phyloP scores from a whole-genome alignment of 2,888 invertebrate species.

The Amorpha juglandis region DNA sequence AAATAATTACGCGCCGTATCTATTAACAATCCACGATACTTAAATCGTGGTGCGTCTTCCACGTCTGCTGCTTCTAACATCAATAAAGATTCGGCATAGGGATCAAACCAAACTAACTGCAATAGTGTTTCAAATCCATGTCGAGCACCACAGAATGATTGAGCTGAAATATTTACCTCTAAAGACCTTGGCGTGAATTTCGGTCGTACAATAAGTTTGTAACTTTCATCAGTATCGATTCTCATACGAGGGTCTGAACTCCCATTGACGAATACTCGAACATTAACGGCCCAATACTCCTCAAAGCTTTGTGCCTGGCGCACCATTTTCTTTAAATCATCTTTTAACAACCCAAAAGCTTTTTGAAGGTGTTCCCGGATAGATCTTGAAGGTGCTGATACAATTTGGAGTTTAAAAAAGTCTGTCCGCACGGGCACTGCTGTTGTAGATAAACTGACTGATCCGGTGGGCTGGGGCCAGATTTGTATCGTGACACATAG shows the following conservation, averaged over 20 bases:
- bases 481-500: slow-evolving; percentile 88
- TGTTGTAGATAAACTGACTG: slow-evolving; percentile 85
- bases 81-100: slow-evolving; percentile 82
- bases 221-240: slow-evolving; percentile 89
- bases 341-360: slow-evolving; percentile 75
- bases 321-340: slow-evolving; percentile 73
- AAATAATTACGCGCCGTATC: slow-evolving; percentile 96
- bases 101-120: slow-evolving; percentile 91
- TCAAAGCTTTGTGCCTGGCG: slow-evolving; percentile 55
- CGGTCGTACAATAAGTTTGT: slow-evolving; percentile 84
- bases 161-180: slow-evolving; percentile 84
- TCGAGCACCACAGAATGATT: slow-evolving; percentile 89
- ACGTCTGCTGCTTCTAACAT: slow-evolving; percentile 86
- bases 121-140: slow-evolving; percentile 90
- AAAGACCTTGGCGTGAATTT: slow-evolving; percentile 52
- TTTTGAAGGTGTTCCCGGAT: slow-evolving; percentile 65
- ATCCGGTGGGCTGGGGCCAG: slow-evolving; percentile 91
- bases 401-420: slow-evolving; percentile 74
- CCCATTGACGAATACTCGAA: slow-evolving; percentile 74
- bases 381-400: slow-evolving; percentile 56
- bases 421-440: slow-evolving; percentile 85
- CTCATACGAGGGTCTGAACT: slow-evolving; percentile 81
- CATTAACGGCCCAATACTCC: slow-evolving; percentile 69
- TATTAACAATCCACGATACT: slow-evolving; percentile 93
- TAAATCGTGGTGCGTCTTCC: slow-evolving; percentile 89